Base-by-base conservation (phyloP, 2,888 invertebrate genomes). In the Nymphalis polychloros region DNA sequence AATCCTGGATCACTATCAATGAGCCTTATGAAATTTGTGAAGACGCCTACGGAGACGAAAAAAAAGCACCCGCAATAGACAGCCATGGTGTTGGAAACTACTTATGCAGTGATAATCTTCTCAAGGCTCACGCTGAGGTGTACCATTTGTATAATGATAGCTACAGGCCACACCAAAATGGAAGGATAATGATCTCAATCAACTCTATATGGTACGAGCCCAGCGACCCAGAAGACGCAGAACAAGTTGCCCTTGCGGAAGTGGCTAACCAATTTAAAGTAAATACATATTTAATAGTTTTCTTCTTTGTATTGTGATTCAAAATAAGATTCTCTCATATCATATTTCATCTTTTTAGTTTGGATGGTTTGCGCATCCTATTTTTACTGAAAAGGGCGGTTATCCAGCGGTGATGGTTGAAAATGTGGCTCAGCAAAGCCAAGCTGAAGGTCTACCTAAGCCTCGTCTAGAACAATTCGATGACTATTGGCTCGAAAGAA, bases 1-100 rank as follows among this genome's bases (percentile, higher is more conserved):
- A 95, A 75, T 90, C 90, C 8, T 96, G 96, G 95, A 93, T 95
- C 59, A 96, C 96, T 0, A 90, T 96, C 73, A 96, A 96, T 78
- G 95, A 95, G 77, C 95, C 95, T 0, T 92, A 89, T 67, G 92
- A 93, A 72, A 88, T 93, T 57, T 94, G 93, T 77, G 88, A 90
- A 72, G 87, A 89, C 61, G 94, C 93, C 81, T 89, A 95, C 77
- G 94, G 93, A 10, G 89, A 89, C 72, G 85, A 82, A 0, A 87
- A 86, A 74, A 92, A 92, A 72, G 93, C 94, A 10, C 94, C 94
- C n/a, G 94, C 92, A 1, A 64, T 93, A 16, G 85, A 93, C 71
- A 92, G 93, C 69, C 90, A 93, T 59, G 94, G 94, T 5, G 92
- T 93, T 27, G 94, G 93, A 10, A 93, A 94, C 74, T 96, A 96